A percentile compares a stretch with the other conserved stretches of the same genome.
Evolutionary conservation across 2,888 invertebrate genomes (phyloP).

Genomic region (Ypsolopha sequella): DNA sequence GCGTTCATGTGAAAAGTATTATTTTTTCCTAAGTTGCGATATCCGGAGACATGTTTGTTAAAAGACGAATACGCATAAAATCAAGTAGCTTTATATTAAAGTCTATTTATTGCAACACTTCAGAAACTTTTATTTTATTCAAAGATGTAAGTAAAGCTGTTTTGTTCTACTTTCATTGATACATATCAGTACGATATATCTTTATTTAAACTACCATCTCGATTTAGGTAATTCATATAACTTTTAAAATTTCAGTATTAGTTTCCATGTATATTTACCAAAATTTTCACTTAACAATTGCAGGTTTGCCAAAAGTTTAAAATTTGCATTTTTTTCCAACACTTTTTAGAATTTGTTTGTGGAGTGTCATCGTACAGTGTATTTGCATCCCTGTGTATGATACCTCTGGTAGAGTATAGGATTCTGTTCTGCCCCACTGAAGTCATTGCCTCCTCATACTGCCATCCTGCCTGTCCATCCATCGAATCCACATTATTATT

Average conservation of each 20-base stretch:
- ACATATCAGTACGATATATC: no score
- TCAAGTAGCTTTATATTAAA: no score
- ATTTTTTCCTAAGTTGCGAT: no score
- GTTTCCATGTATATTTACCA: background rate
- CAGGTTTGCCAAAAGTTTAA: constrained; percentile 70
- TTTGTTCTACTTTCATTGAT: no score
- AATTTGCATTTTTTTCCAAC: constrained; percentile 68
- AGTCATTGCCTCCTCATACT: background rate
- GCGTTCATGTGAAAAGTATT: no score
- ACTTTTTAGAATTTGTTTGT: constrained; percentile 31
- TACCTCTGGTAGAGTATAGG: constrained; percentile 25
- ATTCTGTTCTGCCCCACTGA: background rate
- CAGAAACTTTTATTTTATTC: no score
- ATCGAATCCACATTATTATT: background rate
- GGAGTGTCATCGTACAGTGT: constrained; percentile 24
- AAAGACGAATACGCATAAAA: no score
- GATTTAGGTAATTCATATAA: background rate
- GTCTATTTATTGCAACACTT: no score
- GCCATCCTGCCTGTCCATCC: background rate
- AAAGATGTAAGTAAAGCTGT: no score
- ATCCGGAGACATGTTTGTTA: no score
- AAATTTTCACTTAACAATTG: constrained; percentile 60
- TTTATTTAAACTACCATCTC: no score
- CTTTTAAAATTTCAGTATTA: background rate
- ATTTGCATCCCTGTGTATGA: constrained; percentile 29